Conservation (phyloP, 1,140 invertebrate genomes). For the Ptiloglossa arizonensis region DNA sequence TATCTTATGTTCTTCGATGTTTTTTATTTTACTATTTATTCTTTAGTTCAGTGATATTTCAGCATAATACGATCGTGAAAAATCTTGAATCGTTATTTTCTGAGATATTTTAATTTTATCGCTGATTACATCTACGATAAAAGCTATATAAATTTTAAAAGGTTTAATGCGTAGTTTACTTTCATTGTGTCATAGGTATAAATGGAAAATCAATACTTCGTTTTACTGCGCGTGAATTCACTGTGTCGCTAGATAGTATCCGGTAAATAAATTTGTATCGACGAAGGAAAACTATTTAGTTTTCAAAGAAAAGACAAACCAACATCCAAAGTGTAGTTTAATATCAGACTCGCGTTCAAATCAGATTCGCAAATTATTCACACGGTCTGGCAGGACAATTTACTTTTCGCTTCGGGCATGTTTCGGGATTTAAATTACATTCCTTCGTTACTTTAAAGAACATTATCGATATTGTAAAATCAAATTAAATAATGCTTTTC, state of each 20-base stretch:
- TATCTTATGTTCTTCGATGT: too few relatives aligned
- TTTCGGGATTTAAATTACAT: not conserved
- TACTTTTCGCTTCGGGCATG: not conserved
- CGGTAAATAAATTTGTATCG: not conserved
- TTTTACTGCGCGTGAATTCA: too few relatives aligned
- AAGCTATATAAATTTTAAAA: too few relatives aligned
- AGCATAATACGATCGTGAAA: not conserved
- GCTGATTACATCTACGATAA: not conserved
- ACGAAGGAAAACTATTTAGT: not conserved
- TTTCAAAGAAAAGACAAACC: not conserved
- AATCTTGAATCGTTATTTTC: not conserved
- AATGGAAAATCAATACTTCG: too few relatives aligned
- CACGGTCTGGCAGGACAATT: not conserved
- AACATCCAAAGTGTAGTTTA: not conserved
- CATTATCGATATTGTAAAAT: not conserved
- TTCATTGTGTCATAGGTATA: too few relatives aligned
- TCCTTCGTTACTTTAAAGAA: not conserved
- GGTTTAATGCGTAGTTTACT: too few relatives aligned
- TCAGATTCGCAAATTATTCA: not conserved
- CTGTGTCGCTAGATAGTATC: not conserved
- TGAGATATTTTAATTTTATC: not conserved
- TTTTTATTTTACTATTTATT: not conserved
- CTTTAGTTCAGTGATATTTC: not conserved
- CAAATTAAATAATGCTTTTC: too few relatives aligned
- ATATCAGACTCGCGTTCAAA: not conserved